Evolutionary conservation across 2,113 vertebrate species (phyloP).

Genomic region (Leptocoma aspasia): DNA sequence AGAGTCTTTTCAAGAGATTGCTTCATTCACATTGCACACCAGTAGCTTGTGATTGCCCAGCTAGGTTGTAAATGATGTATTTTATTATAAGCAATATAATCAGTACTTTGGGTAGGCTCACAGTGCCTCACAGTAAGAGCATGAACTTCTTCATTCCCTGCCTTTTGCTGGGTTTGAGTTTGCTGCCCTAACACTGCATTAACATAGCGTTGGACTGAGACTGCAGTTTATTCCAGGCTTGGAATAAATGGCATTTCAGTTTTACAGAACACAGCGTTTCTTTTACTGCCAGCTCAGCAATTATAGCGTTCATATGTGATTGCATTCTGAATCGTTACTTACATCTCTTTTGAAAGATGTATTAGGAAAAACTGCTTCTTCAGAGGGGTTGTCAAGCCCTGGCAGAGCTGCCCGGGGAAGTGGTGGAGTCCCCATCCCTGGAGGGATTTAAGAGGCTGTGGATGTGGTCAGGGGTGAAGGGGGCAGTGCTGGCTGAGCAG

Average conservation of each 20-base stretch:
- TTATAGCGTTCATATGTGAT: background rate
- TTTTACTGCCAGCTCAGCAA: background rate
- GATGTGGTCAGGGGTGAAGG: rapidly evolving
- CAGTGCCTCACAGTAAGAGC: background rate
- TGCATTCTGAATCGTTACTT: background rate
- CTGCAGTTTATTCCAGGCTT: background rate
- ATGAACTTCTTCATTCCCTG: background rate
- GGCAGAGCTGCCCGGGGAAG: background rate
- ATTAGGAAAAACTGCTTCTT: background rate
- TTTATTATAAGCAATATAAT: background rate
- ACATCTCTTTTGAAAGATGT: background rate
- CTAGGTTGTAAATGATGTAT: background rate
- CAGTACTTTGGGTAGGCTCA: background rate
- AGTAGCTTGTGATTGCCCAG: background rate
- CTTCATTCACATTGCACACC: background rate
- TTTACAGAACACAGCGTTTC: background rate
- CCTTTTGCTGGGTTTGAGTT: background rate
- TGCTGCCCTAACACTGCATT: background rate
- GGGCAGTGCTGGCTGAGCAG: background rate
- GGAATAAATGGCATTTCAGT: background rate
- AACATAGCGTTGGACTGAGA: background rate
- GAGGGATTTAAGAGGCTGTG: background rate
- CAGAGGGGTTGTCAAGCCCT: background rate
- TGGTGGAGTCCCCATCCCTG: background rate
- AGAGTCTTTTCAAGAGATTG: background rate